Evolutionary conservation across 2,113 vertebrate genomes (phyloP).

Genomic region (Rostratula benghalensis): DNA sequence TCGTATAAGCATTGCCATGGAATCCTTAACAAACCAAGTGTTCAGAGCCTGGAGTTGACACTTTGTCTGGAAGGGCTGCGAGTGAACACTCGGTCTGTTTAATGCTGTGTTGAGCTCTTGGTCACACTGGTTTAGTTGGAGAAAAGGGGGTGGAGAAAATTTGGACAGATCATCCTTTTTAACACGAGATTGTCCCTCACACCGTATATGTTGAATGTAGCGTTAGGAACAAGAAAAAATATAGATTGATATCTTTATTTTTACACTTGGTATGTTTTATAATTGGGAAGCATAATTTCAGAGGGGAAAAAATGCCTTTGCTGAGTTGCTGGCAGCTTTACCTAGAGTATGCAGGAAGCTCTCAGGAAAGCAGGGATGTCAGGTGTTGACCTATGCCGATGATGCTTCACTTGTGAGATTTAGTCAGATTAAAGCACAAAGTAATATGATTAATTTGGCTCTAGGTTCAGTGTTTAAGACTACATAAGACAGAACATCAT

Average conservation of each 20-base stretch:
- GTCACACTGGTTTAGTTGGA: not conserved
- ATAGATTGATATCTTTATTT: not conserved
- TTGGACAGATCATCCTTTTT: not conserved
- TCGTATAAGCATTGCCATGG: not conserved
- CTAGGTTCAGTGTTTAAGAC: not conserved
- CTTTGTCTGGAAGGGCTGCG: not conserved
- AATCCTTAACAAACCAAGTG: not conserved
- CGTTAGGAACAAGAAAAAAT: not conserved
- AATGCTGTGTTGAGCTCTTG: not conserved
- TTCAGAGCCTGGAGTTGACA: not conserved
- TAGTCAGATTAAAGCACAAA: not conserved
- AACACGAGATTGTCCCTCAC: not conserved
- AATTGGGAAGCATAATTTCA: not conserved
- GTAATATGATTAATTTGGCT: constrained; percentile 8
- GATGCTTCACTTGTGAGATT: constrained; percentile 8
- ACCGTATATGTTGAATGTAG: not conserved
- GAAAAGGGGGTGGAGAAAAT: not conserved
- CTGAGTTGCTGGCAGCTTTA: not conserved
- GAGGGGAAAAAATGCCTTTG: not conserved
- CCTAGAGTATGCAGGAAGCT: not conserved
- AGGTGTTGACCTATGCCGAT: not conserved
- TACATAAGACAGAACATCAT: not conserved
- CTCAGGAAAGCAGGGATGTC: not conserved
- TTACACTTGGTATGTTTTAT: not conserved
- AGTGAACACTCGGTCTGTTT: fast-evolving